phyloP scores from a whole-genome alignment of 2,888 invertebrate genomes.

The Oasisia sp. region DNA sequence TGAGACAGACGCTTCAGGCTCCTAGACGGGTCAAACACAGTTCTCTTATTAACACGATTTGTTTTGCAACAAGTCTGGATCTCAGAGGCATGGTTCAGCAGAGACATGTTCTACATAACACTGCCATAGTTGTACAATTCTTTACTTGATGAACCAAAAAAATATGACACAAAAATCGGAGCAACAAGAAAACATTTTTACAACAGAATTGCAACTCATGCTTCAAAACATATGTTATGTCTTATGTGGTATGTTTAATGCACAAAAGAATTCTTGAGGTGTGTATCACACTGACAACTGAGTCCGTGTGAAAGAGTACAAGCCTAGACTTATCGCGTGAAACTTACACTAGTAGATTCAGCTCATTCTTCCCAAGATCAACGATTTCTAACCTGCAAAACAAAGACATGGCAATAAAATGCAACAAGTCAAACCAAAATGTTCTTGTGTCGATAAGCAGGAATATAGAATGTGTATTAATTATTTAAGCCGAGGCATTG shows the following conservation, averaged over 20 bases:
- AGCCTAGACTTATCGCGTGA: neutral
- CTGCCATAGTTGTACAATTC: neutral
- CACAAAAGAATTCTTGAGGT: neutral
- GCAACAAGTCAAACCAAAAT: neutral
- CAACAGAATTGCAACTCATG: neutral
- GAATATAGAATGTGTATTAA: neutral
- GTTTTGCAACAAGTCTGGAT: neutral
- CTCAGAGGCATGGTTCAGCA: neutral
- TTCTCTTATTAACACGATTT: neutral
- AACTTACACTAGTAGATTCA: neutral
- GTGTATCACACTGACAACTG: neutral
- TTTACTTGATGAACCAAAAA: too few relatives aligned
- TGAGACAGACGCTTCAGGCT: neutral
- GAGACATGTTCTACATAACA: neutral
- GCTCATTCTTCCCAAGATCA: neutral
- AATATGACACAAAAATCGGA: neutral
- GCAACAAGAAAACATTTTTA: neutral
- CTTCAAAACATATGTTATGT: neutral
- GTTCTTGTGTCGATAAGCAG: neutral
- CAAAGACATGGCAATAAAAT: neutral
- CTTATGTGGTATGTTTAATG: neutral
- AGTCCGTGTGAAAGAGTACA: neutral
- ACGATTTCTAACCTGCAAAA: neutral
- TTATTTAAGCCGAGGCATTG: neutral
- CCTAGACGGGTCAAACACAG: neutral